phyloP scores from a whole-genome alignment of 2,797 vertebrate genomes.

The Enteromius paludinosus region DNA sequence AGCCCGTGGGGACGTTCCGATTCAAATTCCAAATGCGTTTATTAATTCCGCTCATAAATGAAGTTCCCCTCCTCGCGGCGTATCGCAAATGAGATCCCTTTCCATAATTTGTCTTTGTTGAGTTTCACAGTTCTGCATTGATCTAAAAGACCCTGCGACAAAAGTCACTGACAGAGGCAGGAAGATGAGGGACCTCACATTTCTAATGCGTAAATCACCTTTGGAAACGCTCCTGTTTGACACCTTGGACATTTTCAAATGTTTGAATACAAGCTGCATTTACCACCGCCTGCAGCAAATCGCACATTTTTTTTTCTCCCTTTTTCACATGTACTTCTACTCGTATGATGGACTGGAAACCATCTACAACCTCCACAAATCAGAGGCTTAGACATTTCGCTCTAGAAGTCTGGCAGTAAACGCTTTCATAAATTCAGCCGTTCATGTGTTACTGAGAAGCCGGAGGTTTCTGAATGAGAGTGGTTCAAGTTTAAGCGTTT shows the following conservation, averaged over 20 bases:
- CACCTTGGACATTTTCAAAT: constrained; percentile 35
- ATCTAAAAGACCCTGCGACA: constrained; percentile 41
- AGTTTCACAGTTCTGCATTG: constrained; percentile 49
- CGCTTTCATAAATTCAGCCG: constrained; percentile 45
- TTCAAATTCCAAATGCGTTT: constrained; percentile 56
- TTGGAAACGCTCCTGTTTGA: constrained; percentile 37
- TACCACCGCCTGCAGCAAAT: constrained; percentile 30
- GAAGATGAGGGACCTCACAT: constrained; percentile 34
- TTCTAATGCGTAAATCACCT: constrained; percentile 39
- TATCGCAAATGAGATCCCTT: constrained; percentile 60
- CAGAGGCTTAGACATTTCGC: constrained; percentile 37
- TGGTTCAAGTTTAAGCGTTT: constrained; percentile 29
- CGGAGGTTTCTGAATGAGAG: constrained; percentile 19
- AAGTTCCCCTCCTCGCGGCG: constrained; percentile 55
- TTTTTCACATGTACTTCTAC: constrained; percentile 23
- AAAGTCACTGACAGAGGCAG: constrained; percentile 37
- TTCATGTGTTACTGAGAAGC: constrained; percentile 40
- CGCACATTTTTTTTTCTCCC: background rate
- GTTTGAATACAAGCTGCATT: constrained; percentile 40
- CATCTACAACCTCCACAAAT: constrained; percentile 39
- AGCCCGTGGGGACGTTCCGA: constrained; percentile 51
- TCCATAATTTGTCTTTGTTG: constrained; percentile 63
- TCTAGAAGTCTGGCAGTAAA: constrained; percentile 45
- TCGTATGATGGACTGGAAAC: constrained; percentile 39
- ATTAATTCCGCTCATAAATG: constrained; percentile 62